These are phyloP conservation scores for Staurois parvus DNA, from an alignment of 2,797 vertebrate genomes.

Conservation along the genomic window DNA sequence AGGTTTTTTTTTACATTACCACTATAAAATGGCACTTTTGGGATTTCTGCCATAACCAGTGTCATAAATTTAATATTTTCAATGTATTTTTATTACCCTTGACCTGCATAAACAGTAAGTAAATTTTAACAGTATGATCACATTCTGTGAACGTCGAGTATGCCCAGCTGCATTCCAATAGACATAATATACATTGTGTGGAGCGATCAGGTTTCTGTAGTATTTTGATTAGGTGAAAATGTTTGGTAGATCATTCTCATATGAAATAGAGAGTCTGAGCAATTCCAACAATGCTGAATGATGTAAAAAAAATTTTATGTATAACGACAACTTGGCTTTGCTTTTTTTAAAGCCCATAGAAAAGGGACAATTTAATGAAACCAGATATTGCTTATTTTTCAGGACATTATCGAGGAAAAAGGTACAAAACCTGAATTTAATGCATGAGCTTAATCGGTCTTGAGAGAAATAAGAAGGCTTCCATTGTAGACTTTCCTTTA, in stretches of 20 bases:
- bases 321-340: too few species aligned
- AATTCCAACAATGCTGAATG: not conserved
- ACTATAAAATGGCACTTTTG: not conserved
- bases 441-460: too few species aligned
- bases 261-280: not conserved
- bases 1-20: too few species aligned
- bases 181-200: slow-evolving; percentile 45
- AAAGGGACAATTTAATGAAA: too few species aligned
- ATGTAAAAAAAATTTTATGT: too few species aligned
- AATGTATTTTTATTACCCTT: not conserved
- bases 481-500: too few species aligned
- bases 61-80: not conserved
- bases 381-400: too few species aligned
- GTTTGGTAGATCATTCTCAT: slow-evolving; percentile 1
- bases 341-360: too few species aligned
- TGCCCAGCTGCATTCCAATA: slow-evolving; percentile 32
- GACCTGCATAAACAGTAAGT: slow-evolving; percentile 4
- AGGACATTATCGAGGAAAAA: too few species aligned
- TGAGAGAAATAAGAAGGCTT: too few species aligned
- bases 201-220: slow-evolving; percentile 45
- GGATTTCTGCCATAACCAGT: not conserved
- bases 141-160: slow-evolving; percentile 14
- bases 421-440: too few species aligned
- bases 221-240: slow-evolving; percentile 54
- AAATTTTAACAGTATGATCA: not conserved